phyloP scores from a whole-genome alignment of 2,113 vertebrate genomes.

The Smithornis capensis region DNA sequence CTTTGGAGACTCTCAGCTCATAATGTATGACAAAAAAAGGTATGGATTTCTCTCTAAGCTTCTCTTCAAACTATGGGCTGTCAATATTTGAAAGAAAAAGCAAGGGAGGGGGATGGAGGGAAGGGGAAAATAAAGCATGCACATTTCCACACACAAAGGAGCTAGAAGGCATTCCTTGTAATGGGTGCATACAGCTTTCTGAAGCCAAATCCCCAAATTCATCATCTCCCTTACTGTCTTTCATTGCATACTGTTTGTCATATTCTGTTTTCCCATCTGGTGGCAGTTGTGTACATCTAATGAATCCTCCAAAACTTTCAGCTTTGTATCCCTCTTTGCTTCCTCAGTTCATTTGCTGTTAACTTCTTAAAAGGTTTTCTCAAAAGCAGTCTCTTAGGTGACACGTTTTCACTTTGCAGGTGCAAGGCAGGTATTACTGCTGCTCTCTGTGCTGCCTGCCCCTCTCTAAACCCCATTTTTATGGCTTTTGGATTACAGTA shows the following conservation, averaged over 20 bases:
- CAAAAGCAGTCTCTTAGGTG: neutral
- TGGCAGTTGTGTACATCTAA: constrained; percentile 46
- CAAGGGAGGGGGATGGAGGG: neutral
- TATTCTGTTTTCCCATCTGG: constrained; percentile 51
- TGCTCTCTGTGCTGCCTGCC: neutral
- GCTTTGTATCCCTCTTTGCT: neutral
- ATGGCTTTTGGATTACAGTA: constrained; percentile 53
- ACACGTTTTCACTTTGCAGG: neutral
- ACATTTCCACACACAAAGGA: neutral
- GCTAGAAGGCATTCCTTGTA: neutral
- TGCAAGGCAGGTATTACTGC: neutral
- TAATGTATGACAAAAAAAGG: neutral
- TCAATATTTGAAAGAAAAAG: neutral
- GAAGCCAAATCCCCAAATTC: neutral
- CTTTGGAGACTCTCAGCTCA: neutral
- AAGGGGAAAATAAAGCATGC: neutral
- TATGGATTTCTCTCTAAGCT: neutral
- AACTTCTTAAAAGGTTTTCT: constrained; percentile 55
- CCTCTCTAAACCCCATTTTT: neutral
- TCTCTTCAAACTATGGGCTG: neutral
- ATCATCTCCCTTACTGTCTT: neutral
- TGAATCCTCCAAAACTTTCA: constrained; percentile 33
- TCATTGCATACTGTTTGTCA: neutral
- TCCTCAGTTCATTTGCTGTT: constrained; percentile 35
- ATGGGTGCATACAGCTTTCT: neutral